These are phyloP conservation scores for Latrodectus elegans DNA, from an alignment of 2,888 invertebrate species.

Conservation along the genomic window DNA sequence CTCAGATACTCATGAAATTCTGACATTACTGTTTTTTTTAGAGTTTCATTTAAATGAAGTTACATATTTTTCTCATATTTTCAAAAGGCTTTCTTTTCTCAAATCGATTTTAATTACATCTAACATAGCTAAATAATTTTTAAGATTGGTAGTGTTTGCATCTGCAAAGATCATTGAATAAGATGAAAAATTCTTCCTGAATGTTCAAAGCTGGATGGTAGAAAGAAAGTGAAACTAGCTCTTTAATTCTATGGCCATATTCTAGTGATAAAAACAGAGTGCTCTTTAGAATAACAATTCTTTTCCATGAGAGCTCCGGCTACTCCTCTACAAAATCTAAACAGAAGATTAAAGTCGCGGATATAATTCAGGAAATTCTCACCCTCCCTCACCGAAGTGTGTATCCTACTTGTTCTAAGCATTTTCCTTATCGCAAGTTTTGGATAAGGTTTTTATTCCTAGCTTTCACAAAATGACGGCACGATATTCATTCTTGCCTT, in stretches of 20 bases:
- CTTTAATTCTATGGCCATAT: background rate
- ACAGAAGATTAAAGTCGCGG: conserved; percentile 63
- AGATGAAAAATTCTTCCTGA: background rate
- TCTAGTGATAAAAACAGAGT: conserved; percentile 23
- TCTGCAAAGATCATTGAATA: too few relatives aligned
- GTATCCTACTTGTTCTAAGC: conserved; percentile 29
- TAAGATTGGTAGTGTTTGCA: too few relatives aligned
- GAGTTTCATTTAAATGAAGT: too few relatives aligned
- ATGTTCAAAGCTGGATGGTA: background rate
- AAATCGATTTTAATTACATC: too few relatives aligned
- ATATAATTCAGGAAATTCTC: conserved; percentile 47
- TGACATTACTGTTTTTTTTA: too few relatives aligned
- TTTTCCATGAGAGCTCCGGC: background rate
- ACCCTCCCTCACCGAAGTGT: conserved; percentile 7
- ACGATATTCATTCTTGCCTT: conserved; percentile 1
- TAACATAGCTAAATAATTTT: too few relatives aligned
- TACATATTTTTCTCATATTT: too few relatives aligned
- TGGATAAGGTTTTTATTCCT: background rate
- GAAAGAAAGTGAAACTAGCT: too few relatives aligned
- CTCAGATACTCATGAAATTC: too few relatives aligned
- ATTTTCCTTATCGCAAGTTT: background rate
- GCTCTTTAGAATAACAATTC: conserved; percentile 8
- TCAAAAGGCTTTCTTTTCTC: too few relatives aligned
- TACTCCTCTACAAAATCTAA: conserved; percentile 35
- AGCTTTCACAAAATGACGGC: background rate